A percentile compares a stretch with the other conserved stretches of the same genome.
These are phyloP conservation scores for Kryptolebias ocellatus DNA, from an alignment of 2,797 vertebrate species.

Conservation along the genomic window DNA sequence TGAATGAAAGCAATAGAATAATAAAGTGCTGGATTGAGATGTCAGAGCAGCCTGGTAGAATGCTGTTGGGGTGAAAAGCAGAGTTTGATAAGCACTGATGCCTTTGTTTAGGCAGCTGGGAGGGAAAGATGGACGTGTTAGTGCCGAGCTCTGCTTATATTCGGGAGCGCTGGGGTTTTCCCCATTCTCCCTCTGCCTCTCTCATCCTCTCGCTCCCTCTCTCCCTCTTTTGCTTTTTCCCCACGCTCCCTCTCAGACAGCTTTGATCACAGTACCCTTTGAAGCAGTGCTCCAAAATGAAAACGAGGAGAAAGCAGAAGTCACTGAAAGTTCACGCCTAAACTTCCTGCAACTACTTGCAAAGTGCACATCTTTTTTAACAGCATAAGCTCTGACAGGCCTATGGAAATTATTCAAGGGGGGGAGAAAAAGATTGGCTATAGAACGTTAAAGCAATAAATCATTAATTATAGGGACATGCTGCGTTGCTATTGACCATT, in stretches of 20 bases:
- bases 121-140: conserved; percentile 78
- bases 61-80: conserved; percentile 78
- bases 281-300: conserved; percentile 88
- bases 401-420: conserved; percentile 52
- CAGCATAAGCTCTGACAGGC: conserved; percentile 32
- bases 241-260: conserved; percentile 84
- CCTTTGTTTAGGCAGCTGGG: conserved; percentile 84
- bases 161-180: conserved; percentile 81
- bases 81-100: conserved; percentile 83
- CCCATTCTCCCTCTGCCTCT: conserved; percentile 67
- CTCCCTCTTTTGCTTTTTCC: conserved; percentile 74
- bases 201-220: conserved; percentile 48
- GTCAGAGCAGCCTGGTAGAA: conserved; percentile 81
- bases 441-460: conserved; percentile 51
- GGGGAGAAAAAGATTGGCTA: conserved; percentile 19
- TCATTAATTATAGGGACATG: conserved; percentile 43
- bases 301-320: conserved; percentile 86
- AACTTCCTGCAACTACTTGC: conserved; percentile 84
- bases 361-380: conserved; percentile 75
- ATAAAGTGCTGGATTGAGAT: conserved; percentile 80
- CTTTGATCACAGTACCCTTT: conserved; percentile 92
- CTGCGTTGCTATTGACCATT: conserved; percentile 33
- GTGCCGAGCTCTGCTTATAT: conserved; percentile 79
- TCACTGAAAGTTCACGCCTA: conserved; percentile 87
- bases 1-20: conserved; percentile 76